Percentiles rank a stretch among this genome's conserved stretches.
phyloP scores from a whole-genome alignment of 2,888 invertebrate species.

The Schizotus pectinicornis region DNA sequence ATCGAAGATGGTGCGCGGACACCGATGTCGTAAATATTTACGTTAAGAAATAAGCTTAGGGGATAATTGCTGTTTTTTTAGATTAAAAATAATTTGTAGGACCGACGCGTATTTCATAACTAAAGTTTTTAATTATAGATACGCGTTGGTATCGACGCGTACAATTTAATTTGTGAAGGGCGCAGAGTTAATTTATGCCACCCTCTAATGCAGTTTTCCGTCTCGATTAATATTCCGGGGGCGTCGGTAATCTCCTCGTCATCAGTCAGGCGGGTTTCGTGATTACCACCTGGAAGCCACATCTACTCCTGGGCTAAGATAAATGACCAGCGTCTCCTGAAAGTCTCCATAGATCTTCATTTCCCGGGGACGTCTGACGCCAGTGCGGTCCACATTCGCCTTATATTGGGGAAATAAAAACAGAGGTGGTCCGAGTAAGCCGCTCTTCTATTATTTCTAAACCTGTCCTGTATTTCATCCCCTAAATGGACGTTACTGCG shows the following conservation, averaged over 20 bases:
- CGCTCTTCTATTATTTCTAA: constrained; percentile 37
- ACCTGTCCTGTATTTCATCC: constrained; percentile 36
- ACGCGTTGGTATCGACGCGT: too few relatives aligned
- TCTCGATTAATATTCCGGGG: constrained; percentile 33
- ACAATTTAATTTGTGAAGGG: not conserved
- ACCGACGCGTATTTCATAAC: too few relatives aligned
- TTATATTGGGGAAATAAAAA: constrained; percentile 39
- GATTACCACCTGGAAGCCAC: constrained; percentile 47
- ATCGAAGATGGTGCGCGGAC: too few relatives aligned
- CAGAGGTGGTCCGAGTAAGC: constrained; percentile 33
- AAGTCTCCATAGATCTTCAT: constrained; percentile 55
- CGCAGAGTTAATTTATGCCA: not conserved
- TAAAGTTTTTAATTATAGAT: too few relatives aligned
- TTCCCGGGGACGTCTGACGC: constrained; percentile 44
- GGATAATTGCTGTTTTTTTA: too few relatives aligned
- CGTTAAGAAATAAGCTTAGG: too few relatives aligned
- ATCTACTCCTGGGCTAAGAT: constrained; percentile 43
- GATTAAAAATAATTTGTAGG: too few relatives aligned
- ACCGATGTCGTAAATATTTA: too few relatives aligned
- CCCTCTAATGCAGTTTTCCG: constrained; percentile 2
- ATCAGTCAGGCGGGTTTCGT: constrained; percentile 38
- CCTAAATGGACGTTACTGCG: constrained; percentile 33
- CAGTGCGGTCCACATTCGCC: constrained; percentile 34
- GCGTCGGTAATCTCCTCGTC: constrained; percentile 36
- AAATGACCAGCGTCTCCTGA: constrained; percentile 48